Percentiles rank a stretch among this genome's conserved stretches.
Conservation (phyloP, 2,888 invertebrate species). For the Pecten maximus region DNA sequence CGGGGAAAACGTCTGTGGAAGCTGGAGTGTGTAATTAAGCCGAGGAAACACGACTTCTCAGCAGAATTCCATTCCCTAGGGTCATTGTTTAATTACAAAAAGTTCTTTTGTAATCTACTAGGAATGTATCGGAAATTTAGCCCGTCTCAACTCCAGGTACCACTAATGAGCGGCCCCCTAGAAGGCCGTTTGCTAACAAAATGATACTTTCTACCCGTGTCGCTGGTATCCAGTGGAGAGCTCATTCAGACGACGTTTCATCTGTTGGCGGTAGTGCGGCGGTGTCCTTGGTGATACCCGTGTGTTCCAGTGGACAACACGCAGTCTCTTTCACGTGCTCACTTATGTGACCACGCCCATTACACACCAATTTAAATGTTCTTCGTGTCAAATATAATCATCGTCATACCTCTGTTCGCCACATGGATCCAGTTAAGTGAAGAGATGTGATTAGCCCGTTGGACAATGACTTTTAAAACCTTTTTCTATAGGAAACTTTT, state of each 20-base stretch:
- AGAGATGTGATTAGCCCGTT: not conserved
- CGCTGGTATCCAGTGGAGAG: not conserved
- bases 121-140: constrained; percentile 25
- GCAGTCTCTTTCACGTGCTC: not conserved
- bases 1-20: not conserved
- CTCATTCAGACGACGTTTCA: constrained; percentile 3
- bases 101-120: not conserved
- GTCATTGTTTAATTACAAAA: constrained; percentile 30
- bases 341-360: constrained; percentile 5
- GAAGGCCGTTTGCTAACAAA: constrained; percentile 32
- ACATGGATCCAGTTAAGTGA: not conserved
- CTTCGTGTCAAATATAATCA: constrained; percentile 26
- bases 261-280: constrained; percentile 15
- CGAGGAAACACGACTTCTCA: not conserved
- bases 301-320: not conserved
- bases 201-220: constrained; percentile 35
- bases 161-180: not conserved
- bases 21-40: constrained; percentile 13
- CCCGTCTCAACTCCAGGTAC: constrained; percentile 23
- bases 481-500: not conserved
- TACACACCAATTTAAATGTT: constrained; percentile 29
- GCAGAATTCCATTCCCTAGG: not conserved
- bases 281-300: constrained; percentile 18
- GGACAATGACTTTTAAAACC: not conserved
- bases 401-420: not conserved